Percentiles rank a stretch among this genome's conserved stretches.
phyloP scores from a whole-genome alignment of 2,113 vertebrate species.

The Shinisaurus crocodilurus region DNA sequence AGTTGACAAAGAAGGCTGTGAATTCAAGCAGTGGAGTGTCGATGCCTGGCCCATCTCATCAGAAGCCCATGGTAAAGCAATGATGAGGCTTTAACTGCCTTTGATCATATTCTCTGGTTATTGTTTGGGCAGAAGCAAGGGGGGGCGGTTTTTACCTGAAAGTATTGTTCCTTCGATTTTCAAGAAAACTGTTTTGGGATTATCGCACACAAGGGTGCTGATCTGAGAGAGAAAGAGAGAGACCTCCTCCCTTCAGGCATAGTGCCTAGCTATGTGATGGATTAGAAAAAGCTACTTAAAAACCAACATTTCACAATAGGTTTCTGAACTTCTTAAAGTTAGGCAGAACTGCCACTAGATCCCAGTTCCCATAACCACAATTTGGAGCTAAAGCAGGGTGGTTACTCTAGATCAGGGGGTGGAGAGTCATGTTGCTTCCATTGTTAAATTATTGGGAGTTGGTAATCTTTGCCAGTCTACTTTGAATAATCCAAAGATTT shows the following conservation, averaged over 20 bases:
- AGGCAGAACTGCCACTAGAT: not conserved
- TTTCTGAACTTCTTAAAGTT: not conserved
- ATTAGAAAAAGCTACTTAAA: not conserved
- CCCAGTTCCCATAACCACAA: not conserved
- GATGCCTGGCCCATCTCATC: constrained; percentile 94
- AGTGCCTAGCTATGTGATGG: not conserved
- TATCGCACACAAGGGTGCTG: too few relatives aligned
- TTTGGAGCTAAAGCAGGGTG: too few relatives aligned
- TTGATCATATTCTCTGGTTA: not conserved
- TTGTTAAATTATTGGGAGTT: too few relatives aligned
- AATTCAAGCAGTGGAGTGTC: constrained; percentile 89
- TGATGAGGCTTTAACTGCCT: not conserved
- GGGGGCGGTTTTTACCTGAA: not conserved
- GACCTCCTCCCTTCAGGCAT: not conserved
- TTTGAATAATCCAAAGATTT: too few relatives aligned
- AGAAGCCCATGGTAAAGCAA: constrained; percentile 93
- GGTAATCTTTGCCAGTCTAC: too few relatives aligned
- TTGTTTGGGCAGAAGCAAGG: not conserved
- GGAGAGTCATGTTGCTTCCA: too few relatives aligned
- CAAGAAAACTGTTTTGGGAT: not conserved
- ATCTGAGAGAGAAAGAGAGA: not conserved
- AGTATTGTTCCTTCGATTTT: not conserved
- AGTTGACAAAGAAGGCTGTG: constrained; percentile 95
- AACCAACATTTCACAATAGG: not conserved
- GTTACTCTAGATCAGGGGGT: too few relatives aligned